phyloP scores from a whole-genome alignment of 2,113 vertebrate genomes.

The Hipposideros armiger region DNA sequence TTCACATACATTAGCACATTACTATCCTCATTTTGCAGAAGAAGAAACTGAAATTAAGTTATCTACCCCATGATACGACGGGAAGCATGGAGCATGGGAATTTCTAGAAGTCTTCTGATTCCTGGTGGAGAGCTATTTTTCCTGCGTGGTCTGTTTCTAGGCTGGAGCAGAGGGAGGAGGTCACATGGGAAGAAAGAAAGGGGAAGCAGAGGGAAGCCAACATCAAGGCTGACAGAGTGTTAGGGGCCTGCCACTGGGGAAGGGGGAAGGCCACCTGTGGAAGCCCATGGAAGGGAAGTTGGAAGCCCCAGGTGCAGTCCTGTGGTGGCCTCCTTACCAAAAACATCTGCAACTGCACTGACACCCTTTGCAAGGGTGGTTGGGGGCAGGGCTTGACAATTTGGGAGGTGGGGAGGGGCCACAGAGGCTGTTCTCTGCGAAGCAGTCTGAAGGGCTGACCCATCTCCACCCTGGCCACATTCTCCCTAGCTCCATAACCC shows the following conservation, averaged over 20 bases:
- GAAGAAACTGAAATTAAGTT: background rate
- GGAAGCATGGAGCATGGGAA: background rate
- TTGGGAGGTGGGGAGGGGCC: rapidly evolving
- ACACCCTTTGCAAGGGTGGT: background rate
- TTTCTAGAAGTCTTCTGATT: conserved; percentile 16
- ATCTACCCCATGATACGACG: background rate
- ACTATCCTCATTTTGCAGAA: background rate
- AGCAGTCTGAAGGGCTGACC: background rate
- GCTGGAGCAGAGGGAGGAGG: background rate
- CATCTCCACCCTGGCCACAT: background rate
- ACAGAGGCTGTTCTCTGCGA: background rate
- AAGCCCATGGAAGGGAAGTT: background rate
- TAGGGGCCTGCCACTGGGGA: background rate
- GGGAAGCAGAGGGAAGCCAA: background rate
- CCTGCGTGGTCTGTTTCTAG: background rate
- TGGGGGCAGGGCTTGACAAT: background rate
- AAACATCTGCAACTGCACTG: background rate
- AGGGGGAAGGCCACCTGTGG: background rate
- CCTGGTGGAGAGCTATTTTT: background rate
- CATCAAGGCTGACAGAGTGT: background rate
- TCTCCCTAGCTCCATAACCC: background rate
- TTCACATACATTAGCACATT: background rate
- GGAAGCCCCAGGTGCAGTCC: conserved; percentile 65
- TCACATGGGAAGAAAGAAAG: background rate
- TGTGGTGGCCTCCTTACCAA: conserved; percentile 70